Evolutionary conservation across 1,140 invertebrate species (phyloP).

Genomic region (Pseudomyrmex cubaensis): DNA sequence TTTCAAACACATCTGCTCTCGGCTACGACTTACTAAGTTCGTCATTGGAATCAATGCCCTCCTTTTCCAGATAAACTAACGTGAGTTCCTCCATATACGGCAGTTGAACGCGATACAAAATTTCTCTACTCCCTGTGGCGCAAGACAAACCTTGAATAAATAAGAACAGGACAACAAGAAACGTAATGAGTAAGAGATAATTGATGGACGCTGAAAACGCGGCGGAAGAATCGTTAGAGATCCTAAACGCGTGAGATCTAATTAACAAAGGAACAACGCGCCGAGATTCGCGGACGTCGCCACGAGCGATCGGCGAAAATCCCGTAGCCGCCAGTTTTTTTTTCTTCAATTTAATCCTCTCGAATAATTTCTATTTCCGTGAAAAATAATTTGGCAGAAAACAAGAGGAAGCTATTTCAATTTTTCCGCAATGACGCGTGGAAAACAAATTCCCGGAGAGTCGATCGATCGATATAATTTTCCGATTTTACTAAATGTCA

Average conservation of each 20-base stretch:
- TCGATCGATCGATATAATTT: no score
- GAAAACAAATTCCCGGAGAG: no score
- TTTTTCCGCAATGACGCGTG: no score
- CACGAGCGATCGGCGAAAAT: no score
- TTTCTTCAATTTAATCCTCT: no score
- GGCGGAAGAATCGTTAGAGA: not conserved
- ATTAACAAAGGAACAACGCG: not conserved
- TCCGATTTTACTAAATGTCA: no score
- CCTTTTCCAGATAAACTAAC: conserved; percentile 94
- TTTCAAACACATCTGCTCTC: conserved; percentile 59
- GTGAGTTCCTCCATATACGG: conserved; percentile 95
- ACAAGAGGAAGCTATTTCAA: no score
- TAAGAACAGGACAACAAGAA: conserved; percentile 52
- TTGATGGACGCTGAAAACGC: conserved; percentile 8
- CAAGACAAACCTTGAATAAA: conserved; percentile 81
- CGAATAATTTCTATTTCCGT: no score
- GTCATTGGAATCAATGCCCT: conserved; percentile 84
- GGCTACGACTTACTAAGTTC: conserved; percentile 87
- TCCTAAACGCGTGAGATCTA: no score
- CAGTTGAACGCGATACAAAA: conserved; percentile 95
- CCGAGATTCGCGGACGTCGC: not conserved
- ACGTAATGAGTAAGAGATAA: conserved; percentile 37
- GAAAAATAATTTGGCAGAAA: no score
- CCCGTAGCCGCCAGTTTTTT: no score
- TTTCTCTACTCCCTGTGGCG: conserved; percentile 89